Conservation (phyloP, 2,797 vertebrate genomes). For the Cyclopterus lumpus region DNA sequence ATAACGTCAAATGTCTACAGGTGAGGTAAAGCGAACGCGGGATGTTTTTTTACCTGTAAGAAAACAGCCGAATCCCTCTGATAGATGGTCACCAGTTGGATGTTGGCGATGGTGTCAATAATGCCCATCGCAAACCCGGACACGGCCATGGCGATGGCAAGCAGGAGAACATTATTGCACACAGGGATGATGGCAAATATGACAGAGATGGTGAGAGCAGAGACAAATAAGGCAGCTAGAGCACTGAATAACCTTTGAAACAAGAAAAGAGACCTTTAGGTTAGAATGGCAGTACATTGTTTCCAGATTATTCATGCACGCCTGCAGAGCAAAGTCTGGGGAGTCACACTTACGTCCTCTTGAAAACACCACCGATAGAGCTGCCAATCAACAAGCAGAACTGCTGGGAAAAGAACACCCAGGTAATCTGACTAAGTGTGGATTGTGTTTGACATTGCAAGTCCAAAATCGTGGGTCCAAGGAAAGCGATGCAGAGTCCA, state of each 20-base stretch:
- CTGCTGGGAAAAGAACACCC: conserved; percentile 98
- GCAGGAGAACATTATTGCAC: conserved; percentile 90
- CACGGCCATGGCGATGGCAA: conserved; percentile 93
- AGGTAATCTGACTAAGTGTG: conserved; percentile 93
- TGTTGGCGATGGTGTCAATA: conserved; percentile 97
- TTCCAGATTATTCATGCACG: neutral
- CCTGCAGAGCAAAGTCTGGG: neutral
- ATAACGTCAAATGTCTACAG: neutral
- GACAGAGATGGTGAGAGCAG: conserved; percentile 91
- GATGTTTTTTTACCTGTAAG: conserved; percentile 88
- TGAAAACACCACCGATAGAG: conserved; percentile 91
- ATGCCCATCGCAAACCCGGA: conserved; percentile 96
- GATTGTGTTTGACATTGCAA: conserved; percentile 96
- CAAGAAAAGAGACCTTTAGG: conserved; percentile 16
- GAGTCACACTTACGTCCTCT: conserved; percentile 89
- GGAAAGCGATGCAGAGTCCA: conserved; percentile 96
- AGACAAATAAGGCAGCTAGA: conserved; percentile 89
- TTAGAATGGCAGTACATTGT: neutral
- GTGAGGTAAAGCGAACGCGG: neutral
- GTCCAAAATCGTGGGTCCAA: conserved; percentile 96
- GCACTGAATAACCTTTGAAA: conserved; percentile 90
- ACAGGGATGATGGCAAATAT: conserved; percentile 95
- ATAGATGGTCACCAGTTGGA: conserved; percentile 96
- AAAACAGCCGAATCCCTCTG: conserved; percentile 96
- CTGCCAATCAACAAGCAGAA: conserved; percentile 94